Conservation (phyloP, 1,140 invertebrate species). For the Antheraea mylitta region DNA sequence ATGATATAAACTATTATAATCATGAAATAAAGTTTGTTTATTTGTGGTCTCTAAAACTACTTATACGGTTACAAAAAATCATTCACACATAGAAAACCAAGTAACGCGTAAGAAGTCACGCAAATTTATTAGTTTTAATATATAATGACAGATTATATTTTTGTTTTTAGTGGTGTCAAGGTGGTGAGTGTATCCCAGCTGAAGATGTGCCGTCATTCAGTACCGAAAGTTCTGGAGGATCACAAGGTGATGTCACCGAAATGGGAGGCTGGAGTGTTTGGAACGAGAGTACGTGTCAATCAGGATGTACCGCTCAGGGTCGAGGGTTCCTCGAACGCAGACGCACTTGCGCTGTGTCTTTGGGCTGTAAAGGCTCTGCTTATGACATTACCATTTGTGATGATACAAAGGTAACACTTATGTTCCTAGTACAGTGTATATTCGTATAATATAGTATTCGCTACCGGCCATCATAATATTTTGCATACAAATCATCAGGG, state of each 20-base stretch:
- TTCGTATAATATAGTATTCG: no score
- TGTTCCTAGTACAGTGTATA: not conserved
- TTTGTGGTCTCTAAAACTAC: no score
- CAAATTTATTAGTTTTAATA: no score
- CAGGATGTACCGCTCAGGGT: slow-evolving; percentile 83
- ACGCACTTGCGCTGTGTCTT: slow-evolving; percentile 80
- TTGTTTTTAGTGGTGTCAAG: slow-evolving; percentile 81
- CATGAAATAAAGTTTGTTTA: no score
- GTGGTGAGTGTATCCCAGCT: slow-evolving; percentile 80
- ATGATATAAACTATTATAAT: no score
- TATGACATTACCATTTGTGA: slow-evolving; percentile 83
- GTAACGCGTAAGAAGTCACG: no score
- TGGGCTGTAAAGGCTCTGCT: slow-evolving; percentile 80
- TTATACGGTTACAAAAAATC: no score
- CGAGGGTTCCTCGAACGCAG: slow-evolving; percentile 78
- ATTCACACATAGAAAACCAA: no score
- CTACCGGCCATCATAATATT: no score
- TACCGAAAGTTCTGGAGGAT: slow-evolving; percentile 13
- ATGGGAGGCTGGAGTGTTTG: slow-evolving; percentile 82
- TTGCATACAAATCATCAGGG: no score
- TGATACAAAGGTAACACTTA: slow-evolving; percentile 74
- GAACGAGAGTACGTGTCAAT: slow-evolving; percentile 80
- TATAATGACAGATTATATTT: not conserved
- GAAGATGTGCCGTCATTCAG: slow-evolving; percentile 25
- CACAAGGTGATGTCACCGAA: slow-evolving; percentile 42